phyloP scores from a whole-genome alignment of 2,888 invertebrate genomes.

The Colostygia pectinataria region DNA sequence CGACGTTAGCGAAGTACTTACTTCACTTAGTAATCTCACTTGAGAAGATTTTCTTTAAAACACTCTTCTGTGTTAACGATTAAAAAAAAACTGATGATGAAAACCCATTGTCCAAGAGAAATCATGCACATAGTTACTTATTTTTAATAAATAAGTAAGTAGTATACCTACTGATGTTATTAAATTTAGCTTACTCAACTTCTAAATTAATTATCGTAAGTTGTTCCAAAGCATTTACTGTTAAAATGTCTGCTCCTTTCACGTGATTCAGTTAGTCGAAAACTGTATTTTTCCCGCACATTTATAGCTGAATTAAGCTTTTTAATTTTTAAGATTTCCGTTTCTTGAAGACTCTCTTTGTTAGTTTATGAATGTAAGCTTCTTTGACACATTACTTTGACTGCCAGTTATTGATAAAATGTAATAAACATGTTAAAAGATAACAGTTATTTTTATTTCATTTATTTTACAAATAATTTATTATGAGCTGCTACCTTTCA shows the following conservation, averaged over 20 bases:
- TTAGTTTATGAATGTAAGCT: constrained; percentile 31
- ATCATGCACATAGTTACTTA: constrained; percentile 5
- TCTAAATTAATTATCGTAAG: constrained; percentile 5
- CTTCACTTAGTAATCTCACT: too few species aligned
- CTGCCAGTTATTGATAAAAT: constrained; percentile 45
- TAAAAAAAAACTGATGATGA: too few species aligned
- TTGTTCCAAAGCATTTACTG: constrained; percentile 66
- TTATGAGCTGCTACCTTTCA: too few species aligned
- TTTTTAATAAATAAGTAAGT: constrained; percentile 7
- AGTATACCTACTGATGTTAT: too few species aligned
- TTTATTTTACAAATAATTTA: too few species aligned
- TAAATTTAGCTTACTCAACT: too few species aligned
- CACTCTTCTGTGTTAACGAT: too few species aligned
- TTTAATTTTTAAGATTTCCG: constrained; percentile 23
- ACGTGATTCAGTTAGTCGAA: background rate
- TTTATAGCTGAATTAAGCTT: constrained; percentile 5
- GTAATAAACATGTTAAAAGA: constrained; percentile 22
- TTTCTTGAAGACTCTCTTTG: constrained; percentile 41
- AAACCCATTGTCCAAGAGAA: too few species aligned
- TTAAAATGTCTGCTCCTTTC: background rate
- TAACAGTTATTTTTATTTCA: constrained; percentile 11
- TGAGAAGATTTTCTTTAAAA: too few species aligned
- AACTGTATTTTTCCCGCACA: background rate
- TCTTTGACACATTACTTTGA: constrained; percentile 38
- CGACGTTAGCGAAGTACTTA: too few species aligned